These are phyloP conservation scores for Brachynemurus nebulosus DNA, from an alignment of 2,888 invertebrate genomes.

Conservation along the genomic window DNA sequence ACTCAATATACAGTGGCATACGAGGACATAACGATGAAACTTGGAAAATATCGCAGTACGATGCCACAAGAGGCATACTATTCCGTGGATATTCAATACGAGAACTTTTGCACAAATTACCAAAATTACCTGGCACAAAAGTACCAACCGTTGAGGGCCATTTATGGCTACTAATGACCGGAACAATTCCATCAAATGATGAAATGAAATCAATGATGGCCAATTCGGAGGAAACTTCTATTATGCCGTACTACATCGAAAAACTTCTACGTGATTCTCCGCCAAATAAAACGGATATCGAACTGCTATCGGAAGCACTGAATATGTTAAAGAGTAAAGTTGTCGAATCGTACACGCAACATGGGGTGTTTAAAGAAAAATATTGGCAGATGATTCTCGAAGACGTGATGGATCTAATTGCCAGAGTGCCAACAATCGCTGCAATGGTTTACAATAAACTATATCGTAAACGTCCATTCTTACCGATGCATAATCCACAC, in stretches of 20 bases:
- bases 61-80: neutral
- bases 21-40: neutral
- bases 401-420: constrained; percentile 1
- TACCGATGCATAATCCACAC: neutral
- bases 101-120: neutral
- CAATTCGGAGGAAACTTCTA: neutral
- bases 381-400: constrained; percentile 1
- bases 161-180: constrained; percentile 3
- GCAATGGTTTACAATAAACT: constrained; percentile 1
- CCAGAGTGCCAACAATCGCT: constrained; percentile 1
- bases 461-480: neutral
- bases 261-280: neutral
- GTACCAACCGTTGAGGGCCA: neutral
- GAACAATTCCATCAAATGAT: neutral
- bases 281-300: neutral
- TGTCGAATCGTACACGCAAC: neutral
- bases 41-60: neutral
- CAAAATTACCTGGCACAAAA: neutral
- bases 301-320: neutral
- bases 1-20: neutral
- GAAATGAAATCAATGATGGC: neutral
- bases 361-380: constrained; percentile 1
- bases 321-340: constrained; percentile 2
- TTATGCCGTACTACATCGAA: neutral
- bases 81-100: neutral